Conservation (phyloP, 64 coral and sea anemone species). For the Pocillopora damicornis region DNA sequence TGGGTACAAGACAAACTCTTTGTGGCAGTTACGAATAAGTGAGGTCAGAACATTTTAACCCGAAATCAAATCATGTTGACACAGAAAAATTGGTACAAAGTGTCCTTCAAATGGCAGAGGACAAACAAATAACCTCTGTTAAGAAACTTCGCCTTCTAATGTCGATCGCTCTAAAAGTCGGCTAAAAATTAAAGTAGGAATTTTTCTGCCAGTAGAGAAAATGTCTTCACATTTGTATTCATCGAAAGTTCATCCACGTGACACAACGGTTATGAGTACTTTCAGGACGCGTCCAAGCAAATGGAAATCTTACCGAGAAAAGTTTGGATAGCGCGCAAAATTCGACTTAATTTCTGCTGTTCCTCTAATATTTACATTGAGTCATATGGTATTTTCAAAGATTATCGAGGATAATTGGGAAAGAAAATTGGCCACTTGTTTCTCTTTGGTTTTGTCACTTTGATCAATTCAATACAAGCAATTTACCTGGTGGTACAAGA, state of each 20-base stretch:
- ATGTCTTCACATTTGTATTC: background rate
- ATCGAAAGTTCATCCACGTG: background rate
- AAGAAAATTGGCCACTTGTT: background rate
- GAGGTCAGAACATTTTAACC: conserved; percentile 22
- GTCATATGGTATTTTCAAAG: background rate
- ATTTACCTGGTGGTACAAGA: conserved; percentile 26
- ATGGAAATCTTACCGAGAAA: background rate
- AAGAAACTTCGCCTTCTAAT: background rate
- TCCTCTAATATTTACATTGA: background rate
- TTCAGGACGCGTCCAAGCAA: background rate
- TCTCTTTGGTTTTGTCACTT: conserved; percentile 9
- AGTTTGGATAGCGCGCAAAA: background rate
- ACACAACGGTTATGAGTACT: background rate
- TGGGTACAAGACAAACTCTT: too few species aligned
- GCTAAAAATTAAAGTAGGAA: background rate
- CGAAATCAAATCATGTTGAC: background rate
- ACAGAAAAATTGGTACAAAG: background rate
- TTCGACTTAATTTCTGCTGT: background rate
- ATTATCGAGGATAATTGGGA: background rate
- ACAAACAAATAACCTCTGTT: background rate
- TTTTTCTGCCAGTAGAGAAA: background rate
- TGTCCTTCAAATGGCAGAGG: background rate
- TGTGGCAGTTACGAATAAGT: background rate
- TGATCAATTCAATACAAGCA: conserved; percentile 25
- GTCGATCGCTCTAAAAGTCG: background rate